phyloP scores from a whole-genome alignment of 2,113 vertebrate species.

The Columbina picui region DNA sequence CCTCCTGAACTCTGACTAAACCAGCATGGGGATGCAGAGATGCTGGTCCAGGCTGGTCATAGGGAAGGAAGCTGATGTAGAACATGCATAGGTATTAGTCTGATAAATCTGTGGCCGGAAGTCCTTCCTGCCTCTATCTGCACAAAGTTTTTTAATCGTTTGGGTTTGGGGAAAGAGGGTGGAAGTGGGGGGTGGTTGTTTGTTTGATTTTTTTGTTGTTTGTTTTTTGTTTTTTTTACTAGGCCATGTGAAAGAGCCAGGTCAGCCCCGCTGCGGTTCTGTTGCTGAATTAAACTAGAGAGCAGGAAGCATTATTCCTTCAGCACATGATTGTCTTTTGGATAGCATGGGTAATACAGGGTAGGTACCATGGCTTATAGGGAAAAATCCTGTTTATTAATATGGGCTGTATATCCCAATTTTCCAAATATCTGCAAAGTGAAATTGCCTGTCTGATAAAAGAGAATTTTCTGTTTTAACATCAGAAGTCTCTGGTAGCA shows the following conservation, averaged over 20 bases:
- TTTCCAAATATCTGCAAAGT: not conserved
- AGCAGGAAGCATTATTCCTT: not conserved
- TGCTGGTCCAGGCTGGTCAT: not conserved
- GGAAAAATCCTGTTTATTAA: too few species aligned
- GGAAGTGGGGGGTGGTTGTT: too few species aligned
- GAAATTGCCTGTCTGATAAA: not conserved
- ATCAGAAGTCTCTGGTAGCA: not conserved
- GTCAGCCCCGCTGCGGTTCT: not conserved
- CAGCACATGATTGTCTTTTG: not conserved
- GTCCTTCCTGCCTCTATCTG: not conserved
- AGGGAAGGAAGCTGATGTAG: not conserved
- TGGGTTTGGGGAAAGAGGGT: too few species aligned
- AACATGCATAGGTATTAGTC: not conserved
- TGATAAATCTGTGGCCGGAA: not conserved
- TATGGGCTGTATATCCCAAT: not conserved
- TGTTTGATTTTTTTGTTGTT: not conserved
- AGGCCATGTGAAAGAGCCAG: not conserved
- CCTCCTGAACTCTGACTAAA: not conserved
- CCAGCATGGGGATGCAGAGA: not conserved
- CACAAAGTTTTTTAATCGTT: not conserved
- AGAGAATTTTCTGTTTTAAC: not conserved
- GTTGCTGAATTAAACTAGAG: not conserved
- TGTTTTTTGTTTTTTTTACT: not conserved
- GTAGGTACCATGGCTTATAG: too few species aligned
- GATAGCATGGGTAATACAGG: too few species aligned